Evolutionary conservation across 2,797 vertebrate species (phyloP).

Genomic region (Alauda arvensis): DNA sequence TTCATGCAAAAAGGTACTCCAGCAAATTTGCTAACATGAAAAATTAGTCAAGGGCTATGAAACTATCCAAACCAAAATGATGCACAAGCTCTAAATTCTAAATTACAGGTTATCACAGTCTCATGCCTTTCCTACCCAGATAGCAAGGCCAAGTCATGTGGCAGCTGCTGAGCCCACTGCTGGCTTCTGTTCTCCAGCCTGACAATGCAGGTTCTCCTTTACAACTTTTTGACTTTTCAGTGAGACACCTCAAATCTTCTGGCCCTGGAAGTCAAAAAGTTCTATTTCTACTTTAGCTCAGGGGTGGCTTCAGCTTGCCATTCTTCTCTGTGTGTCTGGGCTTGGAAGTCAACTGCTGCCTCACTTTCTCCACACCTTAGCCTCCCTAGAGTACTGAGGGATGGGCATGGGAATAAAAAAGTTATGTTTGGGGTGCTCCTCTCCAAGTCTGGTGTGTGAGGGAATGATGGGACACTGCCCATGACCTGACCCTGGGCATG

Average conservation of each 20-base stretch:
- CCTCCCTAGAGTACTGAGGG: neutral
- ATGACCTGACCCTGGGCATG: accelerated
- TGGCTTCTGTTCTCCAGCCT: neutral
- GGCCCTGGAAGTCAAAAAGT: neutral
- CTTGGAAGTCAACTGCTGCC: neutral
- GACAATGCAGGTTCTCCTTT: neutral
- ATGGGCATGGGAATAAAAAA: neutral
- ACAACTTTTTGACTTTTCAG: neutral
- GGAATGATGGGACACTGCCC: neutral
- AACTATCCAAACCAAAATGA: neutral
- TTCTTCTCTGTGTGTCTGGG: neutral
- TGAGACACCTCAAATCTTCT: neutral
- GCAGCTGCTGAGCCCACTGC: neutral
- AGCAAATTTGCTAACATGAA: neutral
- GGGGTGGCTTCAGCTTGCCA: neutral
- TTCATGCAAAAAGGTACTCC: neutral
- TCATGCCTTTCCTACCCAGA: neutral
- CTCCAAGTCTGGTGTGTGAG: accelerated
- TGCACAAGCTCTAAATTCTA: neutral
- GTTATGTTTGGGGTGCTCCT: neutral
- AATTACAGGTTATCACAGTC: neutral
- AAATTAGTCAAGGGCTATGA: neutral
- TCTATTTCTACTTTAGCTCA: neutral
- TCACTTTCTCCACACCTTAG: neutral
- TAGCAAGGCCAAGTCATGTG: neutral